phyloP scores from a whole-genome alignment of 2,113 vertebrate genomes.

The Apodemus speciosus region DNA sequence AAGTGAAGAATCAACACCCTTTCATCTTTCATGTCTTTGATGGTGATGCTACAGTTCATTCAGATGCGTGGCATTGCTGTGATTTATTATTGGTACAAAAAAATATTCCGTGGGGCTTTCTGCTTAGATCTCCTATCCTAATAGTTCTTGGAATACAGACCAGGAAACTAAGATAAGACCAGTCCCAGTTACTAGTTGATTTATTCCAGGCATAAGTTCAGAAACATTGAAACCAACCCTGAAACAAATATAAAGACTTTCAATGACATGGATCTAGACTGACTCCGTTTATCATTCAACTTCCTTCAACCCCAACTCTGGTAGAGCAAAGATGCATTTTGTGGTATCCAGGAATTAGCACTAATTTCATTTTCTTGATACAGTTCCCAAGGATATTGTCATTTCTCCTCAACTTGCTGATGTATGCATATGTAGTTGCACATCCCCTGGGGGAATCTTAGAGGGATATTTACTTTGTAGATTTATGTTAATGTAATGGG shows the following conservation, averaged over 20 bases:
- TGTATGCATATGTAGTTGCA: background rate
- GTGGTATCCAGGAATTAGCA: background rate
- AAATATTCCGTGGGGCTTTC: background rate
- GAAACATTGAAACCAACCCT: background rate
- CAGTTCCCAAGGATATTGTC: background rate
- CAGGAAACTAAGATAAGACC: background rate
- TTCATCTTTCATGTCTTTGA: background rate
- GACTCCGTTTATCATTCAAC: background rate
- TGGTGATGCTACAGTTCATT: background rate
- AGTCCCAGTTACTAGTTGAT: background rate
- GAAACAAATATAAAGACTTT: conserved; percentile 10
- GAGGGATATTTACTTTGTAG: background rate
- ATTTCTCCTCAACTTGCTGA: background rate
- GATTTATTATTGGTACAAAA: background rate
- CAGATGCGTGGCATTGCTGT: background rate
- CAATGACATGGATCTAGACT: background rate
- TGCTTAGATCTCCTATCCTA: conserved; percentile 4
- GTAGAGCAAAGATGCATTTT: background rate
- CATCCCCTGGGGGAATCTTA: background rate
- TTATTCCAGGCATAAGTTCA: background rate
- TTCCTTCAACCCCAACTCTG: background rate
- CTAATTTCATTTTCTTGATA: background rate
- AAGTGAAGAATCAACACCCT: background rate
- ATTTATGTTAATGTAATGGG: background rate
- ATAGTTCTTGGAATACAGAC: background rate